Conservation (phyloP, 1,140 invertebrate genomes). For the Adoxophyes honmai region DNA sequence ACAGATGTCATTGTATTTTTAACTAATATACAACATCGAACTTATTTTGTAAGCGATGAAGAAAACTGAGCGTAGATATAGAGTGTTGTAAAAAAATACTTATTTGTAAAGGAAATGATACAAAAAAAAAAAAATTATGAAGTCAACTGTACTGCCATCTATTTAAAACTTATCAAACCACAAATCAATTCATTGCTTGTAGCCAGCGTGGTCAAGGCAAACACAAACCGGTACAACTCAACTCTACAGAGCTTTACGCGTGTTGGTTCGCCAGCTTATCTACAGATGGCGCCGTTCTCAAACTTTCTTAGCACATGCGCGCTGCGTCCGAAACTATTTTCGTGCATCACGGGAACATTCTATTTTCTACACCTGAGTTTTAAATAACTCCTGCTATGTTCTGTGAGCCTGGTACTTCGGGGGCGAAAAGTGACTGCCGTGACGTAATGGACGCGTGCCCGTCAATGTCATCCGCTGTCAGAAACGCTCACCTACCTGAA, state of each 20-base stretch:
- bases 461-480: conserved; percentile 46
- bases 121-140: no score
- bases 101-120: no score
- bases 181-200: no score
- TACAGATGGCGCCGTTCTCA: conserved; percentile 24
- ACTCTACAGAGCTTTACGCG: neutral
- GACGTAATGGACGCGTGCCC: conserved; percentile 57
- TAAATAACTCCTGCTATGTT: conserved; percentile 26
- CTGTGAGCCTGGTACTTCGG: conserved; percentile 61
- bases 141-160: no score
- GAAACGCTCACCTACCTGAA: neutral
- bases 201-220: no score
- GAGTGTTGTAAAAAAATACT: no score
- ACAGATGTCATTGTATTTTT: no score
- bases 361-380: conserved; percentile 49
- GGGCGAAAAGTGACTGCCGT: conserved; percentile 42
- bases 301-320: conserved; percentile 20
- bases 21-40: no score
- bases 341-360: conserved; percentile 43
- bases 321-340: conserved; percentile 43
- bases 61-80: no score
- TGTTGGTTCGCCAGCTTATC: conserved; percentile 4
- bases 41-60: no score
- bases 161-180: no score
- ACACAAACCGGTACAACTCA: no score